phyloP scores from a whole-genome alignment of 2,797 vertebrate genomes.

The Chrysocyon brachyurus region DNA sequence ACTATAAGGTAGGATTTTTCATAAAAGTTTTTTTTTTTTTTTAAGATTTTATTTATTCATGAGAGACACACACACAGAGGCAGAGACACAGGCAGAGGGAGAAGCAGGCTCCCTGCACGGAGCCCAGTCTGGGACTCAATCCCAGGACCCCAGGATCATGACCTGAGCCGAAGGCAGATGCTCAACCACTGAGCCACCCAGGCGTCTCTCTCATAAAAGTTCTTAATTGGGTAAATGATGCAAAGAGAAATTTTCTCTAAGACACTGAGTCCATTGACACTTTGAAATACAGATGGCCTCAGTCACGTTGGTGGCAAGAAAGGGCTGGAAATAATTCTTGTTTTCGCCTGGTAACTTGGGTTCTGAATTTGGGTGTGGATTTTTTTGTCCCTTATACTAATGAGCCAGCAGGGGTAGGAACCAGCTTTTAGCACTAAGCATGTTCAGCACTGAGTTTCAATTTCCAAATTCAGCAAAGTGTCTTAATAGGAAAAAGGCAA shows the following conservation, averaged over 20 bases:
- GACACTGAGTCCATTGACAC: not conserved
- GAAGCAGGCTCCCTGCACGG: no score
- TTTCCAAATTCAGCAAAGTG: not conserved
- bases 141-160: no score
- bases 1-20: not conserved
- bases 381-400: not conserved
- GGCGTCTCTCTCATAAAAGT: constrained; percentile 1
- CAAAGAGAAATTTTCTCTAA: constrained; percentile 41
- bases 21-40: not conserved
- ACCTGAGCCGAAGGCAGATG: no score
- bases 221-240: not conserved
- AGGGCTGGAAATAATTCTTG: not conserved
- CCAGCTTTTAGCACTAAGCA: constrained; percentile 48
- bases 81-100: no score
- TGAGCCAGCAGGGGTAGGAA: not conserved
- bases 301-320: not conserved
- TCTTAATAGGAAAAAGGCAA: constrained; percentile 38
- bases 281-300: not conserved
- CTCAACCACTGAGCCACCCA: no score
- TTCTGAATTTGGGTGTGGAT: not conserved
- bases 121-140: no score
- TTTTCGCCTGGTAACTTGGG: not conserved
- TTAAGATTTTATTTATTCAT: not conserved
- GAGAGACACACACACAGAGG: no score
- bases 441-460: not conserved